Conservation (phyloP, 2,888 invertebrate genomes). For the Caenorhabditis drosophilae region DNA sequence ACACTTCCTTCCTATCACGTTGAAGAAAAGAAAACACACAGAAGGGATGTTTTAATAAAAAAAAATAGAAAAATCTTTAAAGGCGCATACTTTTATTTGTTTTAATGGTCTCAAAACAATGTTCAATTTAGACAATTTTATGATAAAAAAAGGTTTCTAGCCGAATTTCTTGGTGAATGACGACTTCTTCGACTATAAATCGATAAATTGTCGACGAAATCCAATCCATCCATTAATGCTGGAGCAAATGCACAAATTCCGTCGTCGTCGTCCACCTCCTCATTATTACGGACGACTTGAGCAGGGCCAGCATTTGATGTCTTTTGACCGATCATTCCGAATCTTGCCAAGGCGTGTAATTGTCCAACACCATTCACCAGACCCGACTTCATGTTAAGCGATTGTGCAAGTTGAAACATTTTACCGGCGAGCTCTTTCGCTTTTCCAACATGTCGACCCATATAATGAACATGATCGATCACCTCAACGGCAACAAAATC, state of each 20-base stretch:
- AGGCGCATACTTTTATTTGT: too few species aligned
- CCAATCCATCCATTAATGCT: constrained; percentile 29
- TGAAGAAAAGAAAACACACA: too few species aligned
- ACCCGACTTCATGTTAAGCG: constrained; percentile 48
- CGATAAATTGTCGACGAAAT: constrained; percentile 31
- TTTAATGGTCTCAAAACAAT: too few species aligned
- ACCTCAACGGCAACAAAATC: constrained; percentile 55
- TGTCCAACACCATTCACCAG: constrained; percentile 51
- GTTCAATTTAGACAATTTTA: too few species aligned
- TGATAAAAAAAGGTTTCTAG: constrained; percentile 28
- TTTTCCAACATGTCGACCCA: constrained; percentile 54
- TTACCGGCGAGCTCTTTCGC: constrained; percentile 51
- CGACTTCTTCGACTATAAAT: constrained; percentile 28
- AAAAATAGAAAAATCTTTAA: too few species aligned
- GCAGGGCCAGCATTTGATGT: too few species aligned
- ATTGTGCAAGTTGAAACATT: constrained; percentile 55
- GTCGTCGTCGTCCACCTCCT: not conserved
- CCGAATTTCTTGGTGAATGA: constrained; percentile 26
- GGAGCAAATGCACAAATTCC: constrained; percentile 28
- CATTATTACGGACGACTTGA: not conserved
- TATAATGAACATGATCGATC: constrained; percentile 54
- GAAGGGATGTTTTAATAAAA: too few species aligned
- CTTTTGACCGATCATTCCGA: constrained; percentile 34
- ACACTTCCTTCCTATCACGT: too few species aligned
- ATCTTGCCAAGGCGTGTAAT: constrained; percentile 49